A percentile compares a stretch with the other conserved stretches of the same genome.
Conservation (phyloP, 30 jellyfish, hydroid and myxozoan species). For the Calvadosia cruxmelitensis region DNA sequence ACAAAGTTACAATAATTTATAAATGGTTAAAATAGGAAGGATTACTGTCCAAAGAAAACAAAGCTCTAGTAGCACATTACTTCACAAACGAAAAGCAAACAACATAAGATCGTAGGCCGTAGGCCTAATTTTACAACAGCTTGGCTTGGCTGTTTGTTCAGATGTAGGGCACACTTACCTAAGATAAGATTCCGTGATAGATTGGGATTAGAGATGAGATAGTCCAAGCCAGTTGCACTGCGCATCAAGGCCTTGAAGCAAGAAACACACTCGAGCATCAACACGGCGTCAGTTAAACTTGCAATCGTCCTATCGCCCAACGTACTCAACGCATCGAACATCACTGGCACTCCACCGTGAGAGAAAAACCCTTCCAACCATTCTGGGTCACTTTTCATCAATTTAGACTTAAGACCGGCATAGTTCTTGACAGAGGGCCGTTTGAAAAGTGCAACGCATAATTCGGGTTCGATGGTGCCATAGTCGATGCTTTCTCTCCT, state of each 20-base stretch:
- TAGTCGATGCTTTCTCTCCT: not conserved
- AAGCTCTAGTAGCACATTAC: too few relatives aligned
- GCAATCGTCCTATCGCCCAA: slow-evolving; percentile 38
- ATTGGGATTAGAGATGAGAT: slow-evolving; percentile 10
- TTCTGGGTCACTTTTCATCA: slow-evolving; percentile 32
- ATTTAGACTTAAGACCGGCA: slow-evolving; percentile 46
- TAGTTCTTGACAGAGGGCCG: slow-evolving; percentile 68
- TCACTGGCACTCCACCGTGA: slow-evolving; percentile 52
- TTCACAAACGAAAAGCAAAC: too few relatives aligned
- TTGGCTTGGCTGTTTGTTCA: too few relatives aligned
- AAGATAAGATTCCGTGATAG: not conserved
- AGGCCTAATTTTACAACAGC: too few relatives aligned
- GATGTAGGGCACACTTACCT: too few relatives aligned
- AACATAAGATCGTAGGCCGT: too few relatives aligned
- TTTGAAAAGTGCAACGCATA: slow-evolving; percentile 26
- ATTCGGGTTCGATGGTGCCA: slow-evolving; percentile 2
- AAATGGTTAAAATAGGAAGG: too few relatives aligned
- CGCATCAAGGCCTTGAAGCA: slow-evolving; percentile 63
- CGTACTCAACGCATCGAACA: slow-evolving; percentile 63
- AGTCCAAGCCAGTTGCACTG: slow-evolving; percentile 64
- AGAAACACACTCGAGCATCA: slow-evolving; percentile 48
- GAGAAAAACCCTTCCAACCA: slow-evolving; percentile 63
- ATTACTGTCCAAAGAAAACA: too few relatives aligned
- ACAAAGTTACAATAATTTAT: too few relatives aligned
- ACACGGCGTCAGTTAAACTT: slow-evolving; percentile 66